Percentiles rank a stretch among this genome's conserved stretches.
Evolutionary conservation across 23 tunicate genomes (phyloP).

Genomic region (Styela plicata): DNA sequence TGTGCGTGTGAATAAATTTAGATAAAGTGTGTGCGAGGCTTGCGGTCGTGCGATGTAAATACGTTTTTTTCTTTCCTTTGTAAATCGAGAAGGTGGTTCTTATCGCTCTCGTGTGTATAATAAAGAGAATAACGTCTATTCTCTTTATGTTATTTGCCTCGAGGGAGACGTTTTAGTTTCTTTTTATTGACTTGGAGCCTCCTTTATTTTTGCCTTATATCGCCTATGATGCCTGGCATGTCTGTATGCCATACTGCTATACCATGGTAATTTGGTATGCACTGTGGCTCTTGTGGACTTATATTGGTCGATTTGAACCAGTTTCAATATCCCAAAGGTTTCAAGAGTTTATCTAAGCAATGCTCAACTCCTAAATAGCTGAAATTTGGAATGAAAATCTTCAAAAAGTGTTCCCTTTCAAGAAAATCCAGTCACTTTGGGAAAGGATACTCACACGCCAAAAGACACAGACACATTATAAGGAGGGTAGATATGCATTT

Average conservation of each 20-base stretch:
- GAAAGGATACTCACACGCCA: neutral
- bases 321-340: too few species aligned
- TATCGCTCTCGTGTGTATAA: neutral
- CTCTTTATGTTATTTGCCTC: neutral
- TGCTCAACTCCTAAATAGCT: too few species aligned
- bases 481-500: too few species aligned
- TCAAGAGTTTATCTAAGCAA: too few species aligned
- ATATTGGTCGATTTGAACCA: too few species aligned
- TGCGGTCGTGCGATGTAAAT: constrained; percentile 1
- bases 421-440: neutral
- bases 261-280: neutral
- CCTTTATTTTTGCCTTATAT: constrained; percentile 5
- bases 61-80: neutral
- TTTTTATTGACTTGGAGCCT: neutral
- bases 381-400: too few species aligned
- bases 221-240: neutral
- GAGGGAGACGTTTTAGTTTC: neutral
- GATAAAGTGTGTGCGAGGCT: neutral
- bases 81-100: constrained; percentile 8
- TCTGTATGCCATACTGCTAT: neutral
- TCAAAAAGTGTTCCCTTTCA: neutral
- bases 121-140: neutral
- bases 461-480: too few species aligned
- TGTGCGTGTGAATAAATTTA: constrained; percentile 2
- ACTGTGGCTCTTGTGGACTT: neutral